Percentiles rank a stretch among this genome's conserved stretches.
phyloP scores from a whole-genome alignment of 2,797 vertebrate species.

The Coluber constrictor region DNA sequence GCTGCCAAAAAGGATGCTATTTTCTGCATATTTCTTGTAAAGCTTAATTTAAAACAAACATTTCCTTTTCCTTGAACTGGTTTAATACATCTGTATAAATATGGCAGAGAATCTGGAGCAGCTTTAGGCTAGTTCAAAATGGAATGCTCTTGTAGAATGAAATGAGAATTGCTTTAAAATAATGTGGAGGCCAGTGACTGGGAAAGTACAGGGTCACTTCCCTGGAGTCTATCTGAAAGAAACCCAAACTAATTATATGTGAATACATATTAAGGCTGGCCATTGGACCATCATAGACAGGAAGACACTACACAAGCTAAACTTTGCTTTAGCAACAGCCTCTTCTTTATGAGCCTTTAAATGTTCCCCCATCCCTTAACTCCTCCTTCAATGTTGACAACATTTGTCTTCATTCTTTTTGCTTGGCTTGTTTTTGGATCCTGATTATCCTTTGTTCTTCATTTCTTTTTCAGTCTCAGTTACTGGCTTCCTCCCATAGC shows the following conservation, averaged over 20 bases:
- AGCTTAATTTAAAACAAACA: background rate
- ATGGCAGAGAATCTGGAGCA: constrained; percentile 4
- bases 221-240: background rate
- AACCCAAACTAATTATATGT: background rate
- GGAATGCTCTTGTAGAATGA: background rate
- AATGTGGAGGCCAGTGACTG: background rate
- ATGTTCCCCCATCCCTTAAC: background rate
- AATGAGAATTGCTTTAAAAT: background rate
- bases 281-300: background rate
- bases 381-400: background rate
- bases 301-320: background rate
- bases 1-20: background rate
- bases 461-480: background rate
- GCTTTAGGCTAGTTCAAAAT: constrained; percentile 36
- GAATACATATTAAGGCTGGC: background rate
- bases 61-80: background rate
- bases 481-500: background rate
- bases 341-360: background rate
- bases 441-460: background rate
- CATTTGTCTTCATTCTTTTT: background rate
- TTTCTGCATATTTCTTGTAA: constrained; percentile 34
- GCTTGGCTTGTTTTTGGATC: background rate
- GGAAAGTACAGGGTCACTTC: background rate
- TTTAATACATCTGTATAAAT: constrained; percentile 13
- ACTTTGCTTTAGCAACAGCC: background rate